Evolutionary conservation across 2,113 vertebrate species (phyloP), one percentile per base, ranked within the genome.

Genomic region (Chionodraco myersi): DNA sequence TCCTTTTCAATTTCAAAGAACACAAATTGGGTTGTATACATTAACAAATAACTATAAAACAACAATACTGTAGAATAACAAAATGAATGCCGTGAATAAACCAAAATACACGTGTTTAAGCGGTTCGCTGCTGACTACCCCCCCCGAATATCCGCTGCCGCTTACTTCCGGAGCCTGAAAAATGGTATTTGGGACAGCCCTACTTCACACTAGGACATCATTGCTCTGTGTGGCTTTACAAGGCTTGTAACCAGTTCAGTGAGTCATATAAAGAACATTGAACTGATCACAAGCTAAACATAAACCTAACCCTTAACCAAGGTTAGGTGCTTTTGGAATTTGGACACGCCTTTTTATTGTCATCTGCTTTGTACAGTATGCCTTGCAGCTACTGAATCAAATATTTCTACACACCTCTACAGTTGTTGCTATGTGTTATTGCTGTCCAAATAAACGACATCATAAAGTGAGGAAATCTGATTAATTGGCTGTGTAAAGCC

Each of bases 161-260:
- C 1, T 26, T 26, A 26, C 26, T 26, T 26, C 26, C 26, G 2
- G 26, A 26, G 26, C 26, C 26, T 26, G 26, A 26, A 26, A 26
- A 26, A 26, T 26, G 26, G 26, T 26, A 26, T 26, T 26, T 2
- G 21, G 26, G 26, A 26, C 26, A 26, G 26, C 26, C 26, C 26
- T 26, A 26, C 23, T 56, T 21, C 51, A 9, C 4, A 4, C 18
- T 21, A 36, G 41, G 6, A 2, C 21, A 5, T 18, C 21, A 26
- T 23, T 2, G 21, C 63, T 52, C 6, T 34, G 6, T 34, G 56
- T 7, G 26, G 51, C 14, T 48, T 13, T 23, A 21, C 10, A 1
- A 36, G 18, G 56, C 56, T 45, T n/a, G 14, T 77, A 64, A 72
- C 53, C 45, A 30, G 45, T 59, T 65, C 47, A 60, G 69, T 53